A percentile compares a stretch with the other conserved stretches of the same genome.
Evolutionary conservation across 2,113 vertebrate species (phyloP).

Genomic region (Trogon melanurus): DNA sequence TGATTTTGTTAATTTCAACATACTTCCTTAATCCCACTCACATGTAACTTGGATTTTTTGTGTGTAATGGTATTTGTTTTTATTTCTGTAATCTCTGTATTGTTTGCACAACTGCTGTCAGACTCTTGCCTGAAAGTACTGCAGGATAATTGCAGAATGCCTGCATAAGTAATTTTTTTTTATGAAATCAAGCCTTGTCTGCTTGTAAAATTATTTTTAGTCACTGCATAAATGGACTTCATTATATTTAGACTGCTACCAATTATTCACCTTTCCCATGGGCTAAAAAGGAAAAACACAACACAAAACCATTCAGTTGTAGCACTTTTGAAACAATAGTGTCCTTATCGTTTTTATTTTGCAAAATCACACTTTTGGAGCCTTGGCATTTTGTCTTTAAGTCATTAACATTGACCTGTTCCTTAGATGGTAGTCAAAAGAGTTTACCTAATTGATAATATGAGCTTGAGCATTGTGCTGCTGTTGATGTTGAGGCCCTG

Average conservation of each 20-base stretch:
- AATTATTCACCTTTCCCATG: conserved; percentile 75
- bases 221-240: conserved; percentile 77
- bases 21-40: conserved; percentile 45
- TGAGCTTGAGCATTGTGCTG: conserved; percentile 67
- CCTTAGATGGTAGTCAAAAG: conserved; percentile 26
- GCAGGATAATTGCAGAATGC: conserved; percentile 80
- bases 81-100: conserved; percentile 80
- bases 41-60: conserved; percentile 70
- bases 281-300: conserved; percentile 59
- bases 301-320: conserved; percentile 42
- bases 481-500: conserved; percentile 70
- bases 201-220: conserved; percentile 80
- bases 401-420: not conserved
- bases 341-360: conserved; percentile 43
- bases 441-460: conserved; percentile 75
- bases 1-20: not conserved
- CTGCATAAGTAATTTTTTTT: conserved; percentile 81
- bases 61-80: conserved; percentile 79
- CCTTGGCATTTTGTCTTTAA: not conserved
- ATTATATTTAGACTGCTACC: conserved; percentile 74
- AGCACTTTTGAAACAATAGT: conserved; percentile 30
- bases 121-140: conserved; percentile 78
- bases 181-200: conserved; percentile 80
- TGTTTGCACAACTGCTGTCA: conserved; percentile 82
- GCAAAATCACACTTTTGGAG: conserved; percentile 14